Percentiles rank a stretch among this genome's conserved stretches.
Evolutionary conservation across 1,140 invertebrate species (phyloP).

Genomic region (Drosophila quadrilineata): DNA sequence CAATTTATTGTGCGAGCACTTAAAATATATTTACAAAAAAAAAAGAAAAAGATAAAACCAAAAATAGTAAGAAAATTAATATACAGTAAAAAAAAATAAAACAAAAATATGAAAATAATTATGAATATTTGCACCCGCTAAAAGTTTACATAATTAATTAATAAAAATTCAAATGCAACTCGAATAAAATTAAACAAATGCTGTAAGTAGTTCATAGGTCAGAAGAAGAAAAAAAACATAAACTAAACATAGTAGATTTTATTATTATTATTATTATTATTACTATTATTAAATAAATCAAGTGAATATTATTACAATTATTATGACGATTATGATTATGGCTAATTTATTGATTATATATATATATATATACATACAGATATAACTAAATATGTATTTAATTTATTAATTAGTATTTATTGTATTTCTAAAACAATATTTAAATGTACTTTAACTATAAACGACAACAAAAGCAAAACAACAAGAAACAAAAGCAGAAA

Average conservation of each 20-base stretch:
- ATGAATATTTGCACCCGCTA: constrained; percentile 53
- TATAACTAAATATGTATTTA: constrained; percentile 50
- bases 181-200: constrained; percentile 2
- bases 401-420: constrained; percentile 80
- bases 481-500: constrained; percentile 31
- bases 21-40: constrained; percentile 10
- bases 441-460: constrained; percentile 75
- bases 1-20: constrained; percentile 8
- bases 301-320: constrained; percentile 24
- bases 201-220: constrained; percentile 49
- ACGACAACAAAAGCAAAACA: constrained; percentile 48
- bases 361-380: neutral
- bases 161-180: constrained; percentile 16
- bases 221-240: constrained; percentile 27
- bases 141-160: constrained; percentile 36
- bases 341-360: constrained; percentile 63
- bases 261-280: constrained; percentile 13
- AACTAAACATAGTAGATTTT: constrained; percentile 75
- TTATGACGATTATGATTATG: constrained; percentile 41
- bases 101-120: too few species aligned
- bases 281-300: constrained; percentile 8
- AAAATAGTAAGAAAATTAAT: too few species aligned
- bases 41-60: too few species aligned
- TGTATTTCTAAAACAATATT: constrained; percentile 60
- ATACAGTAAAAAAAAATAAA: too few species aligned